Base-by-base conservation (phyloP, 2,888 invertebrate genomes). In the Zeuzera pyrina region DNA sequence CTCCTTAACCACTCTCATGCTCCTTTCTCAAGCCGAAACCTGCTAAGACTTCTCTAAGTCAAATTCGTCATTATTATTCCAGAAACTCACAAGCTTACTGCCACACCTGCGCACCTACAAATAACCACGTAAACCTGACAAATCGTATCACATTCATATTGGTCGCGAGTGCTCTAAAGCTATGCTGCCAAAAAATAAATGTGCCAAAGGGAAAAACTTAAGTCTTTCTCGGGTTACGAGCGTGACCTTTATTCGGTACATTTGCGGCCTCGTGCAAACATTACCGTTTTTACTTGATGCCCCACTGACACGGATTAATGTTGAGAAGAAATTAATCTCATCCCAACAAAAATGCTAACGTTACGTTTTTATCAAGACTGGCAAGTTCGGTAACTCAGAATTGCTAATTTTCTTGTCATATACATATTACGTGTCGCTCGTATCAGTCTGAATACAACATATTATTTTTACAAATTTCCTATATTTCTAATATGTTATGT, bases 61-160 rank as follows among this genome's bases (percentile, higher is more conserved):
- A 67, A 66, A 77, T 78, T 67, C 57, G 67, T 77, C 76, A 78
- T 78, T 78, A 77, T 72, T 68, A 73, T 70, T 64, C 61, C 54
- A 60, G 57, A 59, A 52, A 58, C 55, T 54, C 77, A 78, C 78
- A 77, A 77, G 78, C 62, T 64, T 63, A 45, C 57, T 36, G 35
- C n/a, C n/a, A n/a, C n/a, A n/a, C n/a, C n/a, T n/a, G n/a, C 56
- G 45, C 53, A 48, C 54, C 53, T 62, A 70, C 72, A 77, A 78
- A 77, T 74, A 76, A 69, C 72, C 73, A 57, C 58, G 66, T 76
- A 76, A 79, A 72, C 71, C 76, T 70, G 72, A 79, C 69, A 78
- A 77, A 79, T 78, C 60, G 74, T 59, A 66, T 63, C 67, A 68
- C 78, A 79, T 79, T 65, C 73, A 68, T 78, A 78, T 71, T 54